Conservation (phyloP, 2,113 vertebrate genomes). For the Xiphorhynchus elegans region DNA sequence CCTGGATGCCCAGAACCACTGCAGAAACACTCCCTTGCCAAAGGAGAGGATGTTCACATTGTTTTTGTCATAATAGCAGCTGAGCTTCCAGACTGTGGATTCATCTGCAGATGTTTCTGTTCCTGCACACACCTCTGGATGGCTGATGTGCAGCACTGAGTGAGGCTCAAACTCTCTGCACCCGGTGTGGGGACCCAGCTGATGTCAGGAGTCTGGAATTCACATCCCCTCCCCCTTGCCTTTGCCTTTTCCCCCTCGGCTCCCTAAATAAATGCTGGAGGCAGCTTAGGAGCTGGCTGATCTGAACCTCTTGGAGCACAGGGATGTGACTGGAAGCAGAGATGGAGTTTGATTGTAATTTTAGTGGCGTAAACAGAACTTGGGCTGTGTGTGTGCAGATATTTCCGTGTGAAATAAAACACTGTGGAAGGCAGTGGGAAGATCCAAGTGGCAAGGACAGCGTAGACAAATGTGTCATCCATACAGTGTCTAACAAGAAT, state of each 20-base stretch:
- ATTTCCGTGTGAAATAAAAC: neutral
- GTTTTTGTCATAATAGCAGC: accelerated
- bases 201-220: conserved; percentile 31
- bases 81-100: accelerated
- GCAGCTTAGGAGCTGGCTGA: neutral
- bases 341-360: neutral
- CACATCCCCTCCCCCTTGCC: neutral
- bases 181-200: neutral
- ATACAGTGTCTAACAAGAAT: neutral
- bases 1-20: accelerated
- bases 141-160: neutral
- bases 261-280: neutral
- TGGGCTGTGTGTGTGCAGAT: neutral
- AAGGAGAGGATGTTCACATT: neutral
- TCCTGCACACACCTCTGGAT: neutral
- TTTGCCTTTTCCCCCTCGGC: neutral
- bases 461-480: neutral
- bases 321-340: neutral
- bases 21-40: neutral
- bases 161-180: neutral
- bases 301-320: neutral
- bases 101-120: neutral
- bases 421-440: neutral
- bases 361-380: neutral
- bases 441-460: neutral